Percentiles rank a stretch among this genome's conserved stretches.
These are phyloP conservation scores for Hermetia illucens DNA, from an alignment of 1,140 invertebrate species.

Conservation along the genomic window DNA sequence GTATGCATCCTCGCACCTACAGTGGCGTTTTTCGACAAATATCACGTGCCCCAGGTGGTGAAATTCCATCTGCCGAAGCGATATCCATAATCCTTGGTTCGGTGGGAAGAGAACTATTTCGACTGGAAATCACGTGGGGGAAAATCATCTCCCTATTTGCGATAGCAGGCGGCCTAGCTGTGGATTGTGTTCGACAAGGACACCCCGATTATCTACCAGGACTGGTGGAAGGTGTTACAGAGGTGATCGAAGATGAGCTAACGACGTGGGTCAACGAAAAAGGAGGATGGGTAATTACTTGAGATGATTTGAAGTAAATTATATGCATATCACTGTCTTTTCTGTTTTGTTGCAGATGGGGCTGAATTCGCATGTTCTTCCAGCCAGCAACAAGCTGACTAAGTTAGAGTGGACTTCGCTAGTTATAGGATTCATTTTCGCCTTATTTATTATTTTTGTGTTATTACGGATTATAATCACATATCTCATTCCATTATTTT, in stretches of 20 bases:
- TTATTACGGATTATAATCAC: constrained; percentile 22
- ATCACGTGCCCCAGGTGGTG: constrained; percentile 30
- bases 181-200: constrained; percentile 51
- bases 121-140: constrained; percentile 46
- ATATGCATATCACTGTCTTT: background rate
- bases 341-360: constrained; percentile 12
- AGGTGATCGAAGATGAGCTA: constrained; percentile 48
- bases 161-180: constrained; percentile 50
- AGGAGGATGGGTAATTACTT: constrained; percentile 49
- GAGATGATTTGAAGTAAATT: background rate
- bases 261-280: constrained; percentile 53
- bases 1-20: constrained; percentile 48
- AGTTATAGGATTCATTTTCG: constrained; percentile 22
- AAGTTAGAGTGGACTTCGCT: constrained; percentile 26
- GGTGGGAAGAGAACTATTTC: constrained; percentile 43
- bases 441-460: constrained; percentile 22
- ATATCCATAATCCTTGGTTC: constrained; percentile 38
- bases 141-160: constrained; percentile 52
- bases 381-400: constrained; percentile 20
- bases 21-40: constrained; percentile 43
- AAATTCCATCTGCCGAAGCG: constrained; percentile 35
- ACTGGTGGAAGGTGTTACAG: constrained; percentile 41
- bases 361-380: constrained; percentile 25
- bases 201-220: constrained; percentile 47
- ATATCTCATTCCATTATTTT: constrained; percentile 21